Conservation (phyloP, 2,113 vertebrate genomes). For the Equus przewalskii region DNA sequence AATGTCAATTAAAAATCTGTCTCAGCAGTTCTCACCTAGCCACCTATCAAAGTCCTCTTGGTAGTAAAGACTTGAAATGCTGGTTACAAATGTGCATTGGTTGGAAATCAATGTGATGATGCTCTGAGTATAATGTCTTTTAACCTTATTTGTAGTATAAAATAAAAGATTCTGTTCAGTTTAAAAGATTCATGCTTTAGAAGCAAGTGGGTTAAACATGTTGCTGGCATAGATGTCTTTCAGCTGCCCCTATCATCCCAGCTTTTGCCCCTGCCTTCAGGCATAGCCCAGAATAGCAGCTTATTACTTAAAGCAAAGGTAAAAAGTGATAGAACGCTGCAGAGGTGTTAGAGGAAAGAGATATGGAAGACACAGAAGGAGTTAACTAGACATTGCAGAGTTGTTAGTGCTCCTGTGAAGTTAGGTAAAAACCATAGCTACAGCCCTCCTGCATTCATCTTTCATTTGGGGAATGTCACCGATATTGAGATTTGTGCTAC, state of each 20-base stretch:
- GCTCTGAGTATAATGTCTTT: background rate
- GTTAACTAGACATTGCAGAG: background rate
- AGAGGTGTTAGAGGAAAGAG: background rate
- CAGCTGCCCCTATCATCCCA: accelerated
- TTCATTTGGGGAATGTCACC: background rate
- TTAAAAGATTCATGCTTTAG: background rate
- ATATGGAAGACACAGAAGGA: background rate
- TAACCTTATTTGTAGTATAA: background rate
- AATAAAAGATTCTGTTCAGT: background rate
- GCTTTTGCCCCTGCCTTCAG: background rate
- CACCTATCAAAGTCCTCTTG: slow-evolving; percentile 22
- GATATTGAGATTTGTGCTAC: background rate
- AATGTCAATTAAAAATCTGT: slow-evolving; percentile 58
- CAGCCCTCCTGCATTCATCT: background rate
- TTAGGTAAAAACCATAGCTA: background rate
- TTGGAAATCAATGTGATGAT: background rate
- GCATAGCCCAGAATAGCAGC: background rate
- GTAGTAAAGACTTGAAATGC: slow-evolving; percentile 31
- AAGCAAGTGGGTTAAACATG: background rate
- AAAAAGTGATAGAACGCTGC: background rate
- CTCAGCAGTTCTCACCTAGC: background rate
- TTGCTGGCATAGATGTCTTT: background rate
- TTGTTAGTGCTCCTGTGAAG: accelerated
- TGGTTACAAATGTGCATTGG: background rate
- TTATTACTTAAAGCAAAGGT: background rate